Evolutionary conservation across 2,797 vertebrate species (phyloP).

Genomic region (Aselliscus stoliczkanus): DNA sequence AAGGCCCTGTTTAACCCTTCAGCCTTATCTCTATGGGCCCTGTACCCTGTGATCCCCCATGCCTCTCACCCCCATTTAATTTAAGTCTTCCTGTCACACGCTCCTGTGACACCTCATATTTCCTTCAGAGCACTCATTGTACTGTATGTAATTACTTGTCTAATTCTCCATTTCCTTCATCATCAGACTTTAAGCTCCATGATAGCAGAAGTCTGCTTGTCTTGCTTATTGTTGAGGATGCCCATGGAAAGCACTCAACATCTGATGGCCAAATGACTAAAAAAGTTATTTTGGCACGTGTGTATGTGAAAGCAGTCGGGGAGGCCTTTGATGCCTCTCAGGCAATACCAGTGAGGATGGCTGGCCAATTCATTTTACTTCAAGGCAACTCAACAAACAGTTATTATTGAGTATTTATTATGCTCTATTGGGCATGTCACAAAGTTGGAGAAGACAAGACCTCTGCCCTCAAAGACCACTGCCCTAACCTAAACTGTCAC

Average conservation of each 20-base stretch:
- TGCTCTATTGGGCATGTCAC: constrained; percentile 44
- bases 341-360: background rate
- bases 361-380: constrained; percentile 2
- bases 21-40: background rate
- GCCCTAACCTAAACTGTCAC: constrained; percentile 32
- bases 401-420: constrained; percentile 54
- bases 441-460: constrained; percentile 23
- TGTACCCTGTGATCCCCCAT: background rate
- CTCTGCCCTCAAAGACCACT: background rate
- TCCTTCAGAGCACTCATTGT: background rate
- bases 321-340: background rate
- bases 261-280: background rate
- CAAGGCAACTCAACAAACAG: constrained; percentile 16
- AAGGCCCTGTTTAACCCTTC: background rate
- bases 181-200: background rate
- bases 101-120: background rate
- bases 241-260: background rate
- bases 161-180: background rate
- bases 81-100: background rate
- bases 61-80: background rate
- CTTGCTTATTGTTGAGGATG: background rate
- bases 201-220: background rate
- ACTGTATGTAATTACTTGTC: background rate
- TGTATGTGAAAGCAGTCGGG: background rate
- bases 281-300: background rate